Percentiles rank a stretch among this genome's conserved stretches.
These are phyloP conservation scores for Drosophila pallidifrons DNA, from an alignment of 1,140 invertebrate species.

Conservation along the genomic window DNA sequence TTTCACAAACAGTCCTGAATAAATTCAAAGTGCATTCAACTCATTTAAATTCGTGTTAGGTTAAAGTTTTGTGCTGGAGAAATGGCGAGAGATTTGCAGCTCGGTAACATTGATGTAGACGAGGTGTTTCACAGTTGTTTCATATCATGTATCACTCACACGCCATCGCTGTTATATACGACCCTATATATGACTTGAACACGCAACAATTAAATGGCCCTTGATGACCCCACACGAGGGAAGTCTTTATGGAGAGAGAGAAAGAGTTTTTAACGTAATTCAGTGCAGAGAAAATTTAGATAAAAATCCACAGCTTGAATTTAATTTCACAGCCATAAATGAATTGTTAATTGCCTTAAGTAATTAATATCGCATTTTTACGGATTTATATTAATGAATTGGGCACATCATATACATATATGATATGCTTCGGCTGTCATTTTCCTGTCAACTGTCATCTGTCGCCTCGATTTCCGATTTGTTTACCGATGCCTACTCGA, in stretches of 20 bases:
- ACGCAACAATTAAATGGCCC: conserved; percentile 28
- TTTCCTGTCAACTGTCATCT: conserved; percentile 4
- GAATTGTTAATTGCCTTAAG: conserved; percentile 2
- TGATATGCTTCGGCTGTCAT: not conserved
- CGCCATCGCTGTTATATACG: conserved; percentile 7
- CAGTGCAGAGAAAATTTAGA: conserved; percentile 4
- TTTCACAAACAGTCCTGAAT: not conserved
- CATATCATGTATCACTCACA: conserved; percentile 17
- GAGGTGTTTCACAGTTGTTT: conserved; percentile 1
- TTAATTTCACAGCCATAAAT: not conserved
- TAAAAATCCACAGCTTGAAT: not conserved
- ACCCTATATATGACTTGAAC: conserved; percentile 13
- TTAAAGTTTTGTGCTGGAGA: not conserved
- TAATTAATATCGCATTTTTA: conserved; percentile 5
- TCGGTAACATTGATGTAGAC: conserved; percentile 1
- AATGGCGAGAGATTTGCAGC: not conserved
- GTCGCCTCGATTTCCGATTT: conserved; percentile 7
- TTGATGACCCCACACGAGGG: conserved; percentile 10
- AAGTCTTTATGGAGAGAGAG: not conserved
- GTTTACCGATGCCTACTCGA: conserved; percentile 21
- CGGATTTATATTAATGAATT: not conserved
- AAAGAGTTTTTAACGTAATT: not conserved
- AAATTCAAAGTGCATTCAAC: conserved; percentile 3
- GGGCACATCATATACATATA: not conserved
- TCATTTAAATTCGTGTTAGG: not conserved